phyloP scores from a whole-genome alignment of 2,888 invertebrate genomes.

The Andrena minutula region DNA sequence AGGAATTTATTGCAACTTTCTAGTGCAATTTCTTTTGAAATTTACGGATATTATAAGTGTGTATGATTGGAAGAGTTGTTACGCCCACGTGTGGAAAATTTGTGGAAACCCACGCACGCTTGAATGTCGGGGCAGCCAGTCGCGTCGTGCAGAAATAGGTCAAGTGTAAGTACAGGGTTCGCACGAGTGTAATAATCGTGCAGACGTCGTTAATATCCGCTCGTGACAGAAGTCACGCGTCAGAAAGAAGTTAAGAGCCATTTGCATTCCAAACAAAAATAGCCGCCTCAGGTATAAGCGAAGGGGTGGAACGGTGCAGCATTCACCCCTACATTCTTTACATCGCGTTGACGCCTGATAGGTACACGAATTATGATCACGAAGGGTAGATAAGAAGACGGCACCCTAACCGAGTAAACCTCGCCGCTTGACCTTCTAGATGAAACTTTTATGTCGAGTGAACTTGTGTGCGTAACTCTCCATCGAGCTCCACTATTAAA shows the following conservation, averaged over 20 bases:
- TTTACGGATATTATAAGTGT: too few relatives aligned
- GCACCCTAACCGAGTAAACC: conserved; percentile 73
- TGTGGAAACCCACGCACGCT: background rate
- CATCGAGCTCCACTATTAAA: background rate
- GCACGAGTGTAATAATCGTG: background rate
- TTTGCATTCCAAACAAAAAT: conserved; percentile 1
- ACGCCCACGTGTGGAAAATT: background rate
- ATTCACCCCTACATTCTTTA: conserved; percentile 17
- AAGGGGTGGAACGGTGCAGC: background rate
- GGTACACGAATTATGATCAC: conserved; percentile 51
- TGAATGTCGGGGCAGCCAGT: background rate
- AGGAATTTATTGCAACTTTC: too few relatives aligned
- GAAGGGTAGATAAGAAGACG: conserved; percentile 68
- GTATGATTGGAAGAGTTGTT: background rate
- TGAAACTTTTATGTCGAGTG: conserved; percentile 9
- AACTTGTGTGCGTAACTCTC: background rate
- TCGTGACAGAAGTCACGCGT: background rate
- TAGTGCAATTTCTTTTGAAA: too few relatives aligned
- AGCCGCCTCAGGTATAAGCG: background rate
- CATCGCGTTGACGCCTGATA: conserved; percentile 12
- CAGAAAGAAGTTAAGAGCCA: background rate
- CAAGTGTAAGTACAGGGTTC: conserved; percentile 25
- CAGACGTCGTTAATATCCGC: background rate
- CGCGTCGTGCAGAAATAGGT: background rate
- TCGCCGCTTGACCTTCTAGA: conserved; percentile 71